Evolutionary conservation across 1,140 invertebrate genomes (phyloP).

Genomic region (Diuraphis noxia): DNA sequence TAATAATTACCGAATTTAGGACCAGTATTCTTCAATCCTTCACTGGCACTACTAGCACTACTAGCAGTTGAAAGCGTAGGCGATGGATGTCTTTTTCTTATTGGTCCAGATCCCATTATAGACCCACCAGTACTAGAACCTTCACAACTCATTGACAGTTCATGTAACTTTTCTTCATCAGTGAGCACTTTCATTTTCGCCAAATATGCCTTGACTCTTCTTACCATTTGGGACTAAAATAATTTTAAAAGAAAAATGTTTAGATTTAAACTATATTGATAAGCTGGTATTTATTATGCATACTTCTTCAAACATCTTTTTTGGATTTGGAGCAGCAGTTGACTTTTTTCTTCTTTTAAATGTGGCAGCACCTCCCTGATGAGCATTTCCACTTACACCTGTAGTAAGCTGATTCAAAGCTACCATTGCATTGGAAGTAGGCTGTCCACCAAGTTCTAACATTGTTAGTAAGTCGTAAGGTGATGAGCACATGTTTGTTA

Average conservation of each 20-base stretch:
- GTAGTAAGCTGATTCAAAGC: constrained; percentile 85
- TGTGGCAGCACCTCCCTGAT: constrained; percentile 71
- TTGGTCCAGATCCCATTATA: constrained; percentile 62
- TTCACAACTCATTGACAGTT: constrained; percentile 89
- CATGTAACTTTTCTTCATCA: constrained; percentile 87
- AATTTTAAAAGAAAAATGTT: constrained; percentile 34
- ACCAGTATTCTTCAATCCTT: constrained; percentile 68
- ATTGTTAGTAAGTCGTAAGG: constrained; percentile 73
- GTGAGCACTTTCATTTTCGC: constrained; percentile 88
- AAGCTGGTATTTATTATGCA: constrained; percentile 48
- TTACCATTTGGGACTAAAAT: constrained; percentile 86
- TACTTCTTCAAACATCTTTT: constrained; percentile 97
- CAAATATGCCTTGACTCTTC: constrained; percentile 93
- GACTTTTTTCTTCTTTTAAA: constrained; percentile 91
- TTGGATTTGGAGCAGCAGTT: constrained; percentile 87
- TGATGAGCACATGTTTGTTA: constrained; percentile 96
- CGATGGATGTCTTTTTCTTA: constrained; percentile 77
- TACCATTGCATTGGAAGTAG: constrained; percentile 84
- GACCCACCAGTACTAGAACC: constrained; percentile 68
- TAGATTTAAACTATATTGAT: not conserved
- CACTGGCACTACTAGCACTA: constrained; percentile 84
- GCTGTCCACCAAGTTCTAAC: constrained; percentile 70
- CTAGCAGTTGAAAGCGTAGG: constrained; percentile 87
- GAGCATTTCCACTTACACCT: constrained; percentile 61
- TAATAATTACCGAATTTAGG: constrained; percentile 70